Conservation (phyloP, 2,888 invertebrate genomes). For the Erannis defoliaria region DNA sequence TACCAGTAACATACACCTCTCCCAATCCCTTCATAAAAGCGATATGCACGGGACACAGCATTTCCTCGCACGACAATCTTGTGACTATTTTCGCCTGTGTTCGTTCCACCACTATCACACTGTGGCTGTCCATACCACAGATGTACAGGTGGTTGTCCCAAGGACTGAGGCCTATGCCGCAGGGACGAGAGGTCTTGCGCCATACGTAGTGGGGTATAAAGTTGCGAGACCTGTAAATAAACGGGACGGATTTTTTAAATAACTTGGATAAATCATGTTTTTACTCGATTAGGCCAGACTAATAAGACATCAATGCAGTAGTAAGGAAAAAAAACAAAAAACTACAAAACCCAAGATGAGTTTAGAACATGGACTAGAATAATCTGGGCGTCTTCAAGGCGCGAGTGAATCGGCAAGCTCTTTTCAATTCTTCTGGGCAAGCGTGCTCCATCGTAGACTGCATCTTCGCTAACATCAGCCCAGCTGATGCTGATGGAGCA, state of each 20-base stretch:
- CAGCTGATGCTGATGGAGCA: no score
- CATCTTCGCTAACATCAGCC: no score
- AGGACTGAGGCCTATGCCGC: conserved; percentile 89
- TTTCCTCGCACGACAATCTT: conserved; percentile 82
- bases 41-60: conserved; percentile 88
- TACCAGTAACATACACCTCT: conserved; percentile 88
- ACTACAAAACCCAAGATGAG: no score
- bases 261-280: background rate
- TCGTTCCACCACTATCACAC: conserved; percentile 81
- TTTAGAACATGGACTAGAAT: no score
- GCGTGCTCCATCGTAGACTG: no score
- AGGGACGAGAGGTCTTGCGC: conserved; percentile 88
- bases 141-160: conserved; percentile 88
- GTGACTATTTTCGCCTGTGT: conserved; percentile 82
- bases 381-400: no score
- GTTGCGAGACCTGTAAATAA: conserved; percentile 71
- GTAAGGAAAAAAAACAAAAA: no score
- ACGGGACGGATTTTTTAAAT: background rate
- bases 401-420: no score
- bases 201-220: conserved; percentile 85
- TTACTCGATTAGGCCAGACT: no score
- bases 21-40: conserved; percentile 85
- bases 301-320: no score
- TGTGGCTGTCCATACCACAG: conserved; percentile 89
- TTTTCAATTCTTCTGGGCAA: no score